Base-by-base conservation (phyloP, 2,888 invertebrate genomes). In the Thecophora atra region DNA sequence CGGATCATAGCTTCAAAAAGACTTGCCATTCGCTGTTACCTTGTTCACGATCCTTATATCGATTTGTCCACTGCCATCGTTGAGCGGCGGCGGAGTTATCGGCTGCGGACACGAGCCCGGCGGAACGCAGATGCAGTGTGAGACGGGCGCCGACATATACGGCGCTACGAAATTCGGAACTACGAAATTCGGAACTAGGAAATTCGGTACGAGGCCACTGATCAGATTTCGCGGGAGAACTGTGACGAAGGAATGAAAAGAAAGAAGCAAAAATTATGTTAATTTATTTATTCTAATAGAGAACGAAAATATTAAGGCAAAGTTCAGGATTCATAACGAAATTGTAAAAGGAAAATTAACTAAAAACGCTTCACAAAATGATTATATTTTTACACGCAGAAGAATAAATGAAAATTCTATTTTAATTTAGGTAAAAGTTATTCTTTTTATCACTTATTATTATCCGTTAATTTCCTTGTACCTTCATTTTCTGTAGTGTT, bases 31-130 rank as follows among this genome's bases (percentile, higher is more conserved):
- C n/a, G n/a, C n/a, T n/a, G n/a, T 88, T 86, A 90, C 90, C 76
- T 87, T 89, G 72, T 88, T 89, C 0, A 91, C 91, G 65, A 91
- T 91, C 75, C 91, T 88, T 76, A 91, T 86, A 78, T 91, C 91
- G 64, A 91, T 88, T 82, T 89, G 83, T 21, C 90, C 90, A 72
- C 88, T 88, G 28, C 90, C 91, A 77, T 87, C 87, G 21, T 85
- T 86, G 7, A 85, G 77, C 1, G 86, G 77, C 1, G 68, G 70
- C 5, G 77, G 71, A 19, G 82, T 79, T 24, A 80, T 13, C 0
- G 84, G 80, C 72, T 82, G 83, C 0, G 79, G 72, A 68, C 87
- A 87, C 7, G 83, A 82, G 8, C 85, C 86, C 0, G 83, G 72
- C 0, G 87, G 86, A 17, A 86, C 86, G 74, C 87, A 87, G 8